These are phyloP conservation scores for Pachyrhynchus sulphureomaculatus DNA, from an alignment of 1,140 invertebrate genomes.

Conservation along the genomic window DNA sequence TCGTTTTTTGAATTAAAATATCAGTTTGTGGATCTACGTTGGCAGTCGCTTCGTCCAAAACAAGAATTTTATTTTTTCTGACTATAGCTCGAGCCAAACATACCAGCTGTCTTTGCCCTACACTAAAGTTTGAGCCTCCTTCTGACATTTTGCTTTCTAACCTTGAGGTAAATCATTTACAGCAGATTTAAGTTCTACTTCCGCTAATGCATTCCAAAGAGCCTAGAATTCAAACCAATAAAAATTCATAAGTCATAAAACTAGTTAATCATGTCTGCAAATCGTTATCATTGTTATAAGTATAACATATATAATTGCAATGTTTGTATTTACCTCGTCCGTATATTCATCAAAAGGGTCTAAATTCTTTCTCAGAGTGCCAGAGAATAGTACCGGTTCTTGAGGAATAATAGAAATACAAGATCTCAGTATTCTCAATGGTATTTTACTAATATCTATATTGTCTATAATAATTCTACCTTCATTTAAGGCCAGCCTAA, in stretches of 20 bases:
- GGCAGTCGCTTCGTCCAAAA: no score
- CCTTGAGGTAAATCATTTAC: slow-evolving; percentile 45
- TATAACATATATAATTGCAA: background rate
- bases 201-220: slow-evolving; percentile 79
- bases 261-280: no score
- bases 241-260: background rate
- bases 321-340: slow-evolving; percentile 61
- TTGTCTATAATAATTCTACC: slow-evolving; percentile 75
- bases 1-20: slow-evolving; percentile 59
- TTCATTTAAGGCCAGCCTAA: slow-evolving; percentile 48
- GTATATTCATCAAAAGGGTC: slow-evolving; percentile 68
- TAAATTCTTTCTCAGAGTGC: slow-evolving; percentile 55
- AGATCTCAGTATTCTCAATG: slow-evolving; percentile 67
- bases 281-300: background rate
- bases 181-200: slow-evolving; percentile 68
- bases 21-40: no score
- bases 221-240: slow-evolving; percentile 49
- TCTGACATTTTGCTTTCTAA: slow-evolving; percentile 62
- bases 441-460: slow-evolving; percentile 62
- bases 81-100: no score
- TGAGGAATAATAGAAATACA: slow-evolving; percentile 74
- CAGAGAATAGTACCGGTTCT: slow-evolving; percentile 61
- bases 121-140: slow-evolving; percentile 58
- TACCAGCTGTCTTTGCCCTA: slow-evolving; percentile 49
- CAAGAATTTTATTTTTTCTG: no score